Percentiles rank a stretch among this genome's conserved stretches.
Evolutionary conservation across 2,888 invertebrate genomes (phyloP).

Genomic region (Eupithecia exiguata): DNA sequence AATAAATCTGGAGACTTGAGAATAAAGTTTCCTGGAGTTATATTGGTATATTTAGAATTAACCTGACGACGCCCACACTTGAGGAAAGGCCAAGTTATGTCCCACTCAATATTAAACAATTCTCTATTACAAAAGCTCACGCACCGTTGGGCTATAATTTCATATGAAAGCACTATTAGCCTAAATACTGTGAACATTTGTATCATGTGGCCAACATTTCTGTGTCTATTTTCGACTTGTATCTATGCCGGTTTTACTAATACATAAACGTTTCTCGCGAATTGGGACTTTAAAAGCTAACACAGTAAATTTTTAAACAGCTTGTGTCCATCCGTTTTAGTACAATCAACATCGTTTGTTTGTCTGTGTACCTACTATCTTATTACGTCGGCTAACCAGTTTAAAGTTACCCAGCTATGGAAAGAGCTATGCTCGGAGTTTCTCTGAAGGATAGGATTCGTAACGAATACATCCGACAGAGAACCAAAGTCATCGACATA

Average conservation of each 20-base stretch:
- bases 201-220: slow-evolving; percentile 20
- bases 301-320: neutral
- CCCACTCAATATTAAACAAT: neutral
- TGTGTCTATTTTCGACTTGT: slow-evolving; percentile 28
- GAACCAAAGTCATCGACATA: no score
- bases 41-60: neutral
- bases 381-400: no score
- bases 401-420: no score
- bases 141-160: slow-evolving; percentile 22
- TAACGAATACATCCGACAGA: no score
- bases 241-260: slow-evolving; percentile 27
- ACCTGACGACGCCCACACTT: neutral
- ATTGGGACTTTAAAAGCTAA: neutral
- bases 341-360: neutral
- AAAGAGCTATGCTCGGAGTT: no score
- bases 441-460: no score
- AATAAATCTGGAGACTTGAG: neutral
- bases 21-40: neutral
- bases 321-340: neutral
- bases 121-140: slow-evolving; percentile 12
- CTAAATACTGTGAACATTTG: slow-evolving; percentile 29
- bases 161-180: slow-evolving; percentile 32
- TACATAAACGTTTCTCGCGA: neutral
- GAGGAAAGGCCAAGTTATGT: neutral
- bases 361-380: no score